Base-by-base conservation (phyloP, 2,888 invertebrate genomes). In the Eristalis arbustorum region DNA sequence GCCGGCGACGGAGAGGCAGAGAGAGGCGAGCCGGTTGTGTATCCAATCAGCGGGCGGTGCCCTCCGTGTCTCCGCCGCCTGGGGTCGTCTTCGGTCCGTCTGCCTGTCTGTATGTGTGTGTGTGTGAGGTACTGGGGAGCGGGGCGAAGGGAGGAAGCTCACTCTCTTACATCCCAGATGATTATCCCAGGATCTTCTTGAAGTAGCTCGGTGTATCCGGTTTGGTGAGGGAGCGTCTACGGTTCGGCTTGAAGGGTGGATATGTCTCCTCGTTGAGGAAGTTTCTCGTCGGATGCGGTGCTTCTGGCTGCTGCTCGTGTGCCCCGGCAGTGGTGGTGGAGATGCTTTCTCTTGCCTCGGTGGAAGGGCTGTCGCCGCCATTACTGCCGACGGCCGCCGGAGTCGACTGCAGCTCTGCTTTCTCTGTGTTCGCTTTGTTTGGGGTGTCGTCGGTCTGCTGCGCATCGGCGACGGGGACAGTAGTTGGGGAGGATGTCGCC, bases 141-240 rank as follows among this genome's bases (percentile, higher is more conserved):
- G 25, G 14, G 14, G 2, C 5, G 62, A 13, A 59, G 68, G 67
- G 40, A 64, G 71, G 34, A 76, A 68, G 68, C 79, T 69, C 31
- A 74, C n/a, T 69, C 23, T 83, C n/a, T 49, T 75, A 87, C 78
- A 75, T 77, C 83, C 62, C 76, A 87, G 87, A 59, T 91, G 87
- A 87, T 91, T 93, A 93, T 89, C 93, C 93, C 89, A 93, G 90
- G 89, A 93, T 92, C 89, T 93, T 93, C 89, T 93, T 93, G 89
- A 93, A 91, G 89, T 92, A 93, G 90, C 92, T 92, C 85, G 90
- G 90, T 77, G 91, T 91, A 89, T 93, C 92, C 89, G 92, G 92
- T 88, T 93, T 92, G 84, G 92, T 92, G 72, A 93, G 91, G 77
- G 91, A 90, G 83, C 93, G 92, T 89, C 91, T 90, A 88, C 93